Percentiles rank a stretch among this genome's conserved stretches.
phyloP scores from a whole-genome alignment of 2,113 vertebrate species.

The Lucifuga dentata region DNA sequence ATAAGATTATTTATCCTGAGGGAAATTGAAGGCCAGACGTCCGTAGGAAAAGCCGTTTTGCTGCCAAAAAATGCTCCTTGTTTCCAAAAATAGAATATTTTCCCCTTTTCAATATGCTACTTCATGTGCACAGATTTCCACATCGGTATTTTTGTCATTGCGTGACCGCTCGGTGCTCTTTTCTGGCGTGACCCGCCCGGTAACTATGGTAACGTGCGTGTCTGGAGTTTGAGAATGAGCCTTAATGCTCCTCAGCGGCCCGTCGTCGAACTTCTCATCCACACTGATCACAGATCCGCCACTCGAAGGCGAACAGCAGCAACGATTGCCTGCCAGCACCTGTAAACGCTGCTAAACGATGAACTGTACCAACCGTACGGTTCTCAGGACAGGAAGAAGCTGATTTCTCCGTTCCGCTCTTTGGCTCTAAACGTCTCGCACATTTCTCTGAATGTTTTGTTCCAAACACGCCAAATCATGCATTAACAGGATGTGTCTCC shows the following conservation, averaged over 20 bases:
- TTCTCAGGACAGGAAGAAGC: constrained; percentile 25
- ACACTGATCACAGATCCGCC: constrained; percentile 57
- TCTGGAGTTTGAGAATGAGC: constrained; percentile 27
- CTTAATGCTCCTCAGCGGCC: constrained; percentile 26
- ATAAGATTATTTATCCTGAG: too few species aligned
- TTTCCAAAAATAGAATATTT: too few species aligned
- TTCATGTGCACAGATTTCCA: too few species aligned
- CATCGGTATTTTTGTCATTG: too few species aligned
- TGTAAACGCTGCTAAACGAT: constrained; percentile 60
- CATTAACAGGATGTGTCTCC: constrained; percentile 5
- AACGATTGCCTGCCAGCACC: constrained; percentile 14
- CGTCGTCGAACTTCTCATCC: constrained; percentile 49
- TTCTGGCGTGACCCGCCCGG: too few species aligned
- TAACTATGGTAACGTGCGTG: too few species aligned
- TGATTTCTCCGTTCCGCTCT: constrained; percentile 1
- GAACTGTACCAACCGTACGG: constrained; percentile 17
- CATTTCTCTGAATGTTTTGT: constrained; percentile 51
- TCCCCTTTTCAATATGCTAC: too few species aligned
- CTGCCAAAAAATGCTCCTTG: too few species aligned
- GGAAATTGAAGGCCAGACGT: too few species aligned
- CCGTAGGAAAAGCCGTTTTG: too few species aligned
- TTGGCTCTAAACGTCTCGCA: constrained; percentile 29
- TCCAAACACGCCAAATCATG: constrained; percentile 11
- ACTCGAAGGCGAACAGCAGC: constrained; percentile 28
- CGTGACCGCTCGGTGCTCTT: too few species aligned